These are phyloP conservation scores for Nasonia oneida DNA, from an alignment of 2,888 invertebrate species.

Conservation along the genomic window DNA sequence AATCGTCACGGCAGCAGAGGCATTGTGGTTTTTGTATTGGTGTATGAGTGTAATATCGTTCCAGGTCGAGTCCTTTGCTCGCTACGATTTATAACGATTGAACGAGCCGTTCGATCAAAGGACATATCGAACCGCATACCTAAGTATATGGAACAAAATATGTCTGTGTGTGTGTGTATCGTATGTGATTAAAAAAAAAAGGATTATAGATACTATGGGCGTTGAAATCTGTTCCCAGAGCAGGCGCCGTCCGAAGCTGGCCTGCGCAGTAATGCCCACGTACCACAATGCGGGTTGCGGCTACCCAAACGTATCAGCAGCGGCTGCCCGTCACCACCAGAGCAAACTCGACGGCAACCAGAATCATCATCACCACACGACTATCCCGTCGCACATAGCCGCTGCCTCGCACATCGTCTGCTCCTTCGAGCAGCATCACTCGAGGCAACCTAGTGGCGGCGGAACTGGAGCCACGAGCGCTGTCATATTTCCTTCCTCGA, in stretches of 20 bases:
- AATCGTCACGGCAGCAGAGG: background rate
- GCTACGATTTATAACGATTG: background rate
- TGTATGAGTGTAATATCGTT: background rate
- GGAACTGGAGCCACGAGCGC: background rate
- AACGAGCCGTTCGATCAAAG: background rate
- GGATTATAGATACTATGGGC: background rate
- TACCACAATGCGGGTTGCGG: conserved; percentile 78
- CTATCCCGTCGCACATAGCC: conserved; percentile 55
- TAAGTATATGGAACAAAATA: too few relatives aligned
- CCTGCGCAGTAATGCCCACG: conserved; percentile 76
- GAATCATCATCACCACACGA: conserved; percentile 75
- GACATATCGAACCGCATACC: too few relatives aligned
- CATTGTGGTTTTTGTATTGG: background rate
- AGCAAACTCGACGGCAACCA: conserved; percentile 77
- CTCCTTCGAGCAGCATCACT: conserved; percentile 33
- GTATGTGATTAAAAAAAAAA: too few relatives aligned
- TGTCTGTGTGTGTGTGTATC: background rate
- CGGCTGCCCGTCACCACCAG: conserved; percentile 70
- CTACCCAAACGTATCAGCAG: conserved; percentile 77
- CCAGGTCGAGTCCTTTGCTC: background rate
- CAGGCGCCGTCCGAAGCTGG: conserved; percentile 58
- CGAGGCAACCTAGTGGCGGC: conserved; percentile 22
- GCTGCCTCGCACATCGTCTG: conserved; percentile 37
- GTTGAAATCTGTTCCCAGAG: conserved; percentile 19
- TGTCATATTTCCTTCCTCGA: conserved; percentile 29